Base-by-base conservation (phyloP, 2,113 vertebrate species). In the Manacus vitellinus region DNA sequence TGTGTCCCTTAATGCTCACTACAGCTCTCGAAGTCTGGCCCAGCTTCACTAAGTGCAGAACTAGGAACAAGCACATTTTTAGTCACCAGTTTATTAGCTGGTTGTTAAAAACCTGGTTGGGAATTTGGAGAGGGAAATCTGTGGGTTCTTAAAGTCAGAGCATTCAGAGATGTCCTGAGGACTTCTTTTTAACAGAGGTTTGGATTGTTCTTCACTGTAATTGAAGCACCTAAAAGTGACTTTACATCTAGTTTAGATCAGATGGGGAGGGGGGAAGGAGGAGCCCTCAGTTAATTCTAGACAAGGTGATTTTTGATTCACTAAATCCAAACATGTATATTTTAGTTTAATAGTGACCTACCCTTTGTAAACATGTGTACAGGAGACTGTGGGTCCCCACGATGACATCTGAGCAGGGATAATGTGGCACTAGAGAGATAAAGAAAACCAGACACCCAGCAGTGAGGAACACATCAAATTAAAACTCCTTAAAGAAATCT, bases 261-360 rank as follows among this genome's bases (percentile, higher is more conserved):
- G 84, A 91, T 82, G 83, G n/a, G 28, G 49, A 82, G 17, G 14
- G 31, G 65, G 37, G 10, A 91, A 84, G 72, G n/a, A 88, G 25
- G 31, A 84, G 23, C 65, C 61, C 56, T 72, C n/a, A 61, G 79
- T 49, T 93, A 76, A 59, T 72, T 84, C 41, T 56, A 85, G 73
- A 89, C 85, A 92, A 95, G 85, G 92, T 89, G 92, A 87, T 72
- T 96, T 96, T 92, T 89, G 85, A 89, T 92, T 94, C 85, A 63
- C 61, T 72, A 93, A 90, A 92, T 20, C 52, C 71, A 88, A 94
- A 71, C 56, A 46, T 59, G 71, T 31, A 90, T 52, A 66, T 68
- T 92, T 92, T 65, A 41, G 56, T 89, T 95, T 92, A 95, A 92
- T 46, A 75, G 76, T 82, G 88, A 84, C 88, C 73, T 84, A 61